Evolutionary conservation across 1,140 invertebrate genomes (phyloP), one percentile per base, ranked within the genome.

Genomic region (Drosophila asahinai): DNA sequence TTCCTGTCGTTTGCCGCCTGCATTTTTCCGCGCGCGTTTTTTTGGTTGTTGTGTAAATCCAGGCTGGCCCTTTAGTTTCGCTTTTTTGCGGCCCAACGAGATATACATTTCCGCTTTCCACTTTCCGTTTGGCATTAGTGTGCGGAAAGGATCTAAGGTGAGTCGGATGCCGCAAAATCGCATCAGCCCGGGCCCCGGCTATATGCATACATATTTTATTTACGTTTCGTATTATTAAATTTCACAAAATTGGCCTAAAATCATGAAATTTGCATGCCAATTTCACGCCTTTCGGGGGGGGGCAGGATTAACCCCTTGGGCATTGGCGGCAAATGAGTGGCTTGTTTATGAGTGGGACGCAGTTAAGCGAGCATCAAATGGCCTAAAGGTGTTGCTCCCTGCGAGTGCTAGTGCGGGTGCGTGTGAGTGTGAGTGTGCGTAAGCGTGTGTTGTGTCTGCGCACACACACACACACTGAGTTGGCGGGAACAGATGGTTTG

Each of bases 271-370:
- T 87, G 80, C 84, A 87, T 83, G 77, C 75, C 49, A 71, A 82
- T 64, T 80, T 64, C 33, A 73, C 70, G 70, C 58, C 80, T 51
- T 77, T 45, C 11, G 15, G 36, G 5, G 25, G 17, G 47, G 42
- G 19, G 40, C 7, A 27, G 51, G 30, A 43, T 36, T 40, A 59
- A 15, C 42, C 80, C 47, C 79, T 49, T 47, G 75, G 71, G 80
- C 61, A 83, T 77, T 80, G 83, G 80, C 70, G 86, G 83, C 76
- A 87, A 87, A 86, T 87, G 83, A 86, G 83, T 61, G 86, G 79
- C 68, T 86, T 80, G 84, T 80, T 87, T 89, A 77, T 77, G 77
- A 83, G 77, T 74, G 72, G 51, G 83, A 76, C 57, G 48, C 63
- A 61, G 75, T 63, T 43, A 58, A 68, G 42, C 61, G 83, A 43